Evolutionary conservation across 2,113 vertebrate species (phyloP), one percentile per base, ranked within the genome.

Genomic region (Excalfactoria chinensis): DNA sequence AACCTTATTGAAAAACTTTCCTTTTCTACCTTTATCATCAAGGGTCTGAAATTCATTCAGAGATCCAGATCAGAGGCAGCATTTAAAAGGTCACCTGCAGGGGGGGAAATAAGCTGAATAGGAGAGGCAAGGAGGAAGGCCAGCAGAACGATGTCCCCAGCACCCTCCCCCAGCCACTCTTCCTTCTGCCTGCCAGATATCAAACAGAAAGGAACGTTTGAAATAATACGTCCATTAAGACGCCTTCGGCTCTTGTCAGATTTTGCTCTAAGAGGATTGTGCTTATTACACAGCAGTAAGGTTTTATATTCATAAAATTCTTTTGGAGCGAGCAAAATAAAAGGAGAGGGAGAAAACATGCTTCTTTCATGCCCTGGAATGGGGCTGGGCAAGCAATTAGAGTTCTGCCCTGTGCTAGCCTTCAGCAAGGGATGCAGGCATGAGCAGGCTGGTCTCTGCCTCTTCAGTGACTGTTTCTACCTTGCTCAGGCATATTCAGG

Each of bases 1-100:
- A 97, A 94, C 73, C 63, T 88, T 91, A 88, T 92, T 96, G 96
- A 93, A 94, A 56, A 73, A 83, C 20, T 55, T 46, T n/a, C 63
- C 34, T 69, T 51, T 68, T 46, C n/a, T 46, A 16, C 73, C 12
- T 76, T 30, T 60, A 64, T 91, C 69, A 87, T 90, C 78, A 93
- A 91, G 82, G 69, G 78, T 89, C 62, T 43, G 73, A 70, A 93
- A 91, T 88, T 74, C 5, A 2, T 55, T 84, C 58, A 43, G 83
- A 43, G 83, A 72, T 73, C 35, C 73, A 64, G 55, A 92, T 95
- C 74, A 84, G 67, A 92, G 81, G 5, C 30, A 32, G 41, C 67
- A 63, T 68, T 79, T 40, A 5, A 67, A 86, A 95, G 75, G 68
- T 76, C 62, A 80, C 20, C 25, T 22, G 32, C 7, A 37, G 22